Evolutionary conservation across 2,113 vertebrate species (phyloP).

Genomic region (Ceuthmochares aereus): DNA sequence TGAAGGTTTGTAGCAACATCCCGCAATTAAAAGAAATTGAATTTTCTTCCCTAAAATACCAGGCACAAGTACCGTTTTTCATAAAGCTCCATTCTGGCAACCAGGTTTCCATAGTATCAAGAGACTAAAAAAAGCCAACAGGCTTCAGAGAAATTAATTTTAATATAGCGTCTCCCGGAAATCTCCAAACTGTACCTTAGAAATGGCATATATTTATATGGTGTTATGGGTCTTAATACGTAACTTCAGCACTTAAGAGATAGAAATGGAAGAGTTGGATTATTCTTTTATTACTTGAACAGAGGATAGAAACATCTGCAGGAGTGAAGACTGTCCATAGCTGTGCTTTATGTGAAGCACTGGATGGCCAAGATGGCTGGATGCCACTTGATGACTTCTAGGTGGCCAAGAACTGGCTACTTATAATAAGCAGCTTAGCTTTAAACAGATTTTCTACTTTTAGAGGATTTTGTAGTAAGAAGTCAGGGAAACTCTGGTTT

Average conservation of each 20-base stretch:
- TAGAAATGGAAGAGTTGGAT: not conserved
- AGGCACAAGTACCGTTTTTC: slow-evolving; percentile 13
- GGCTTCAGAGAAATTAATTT: slow-evolving; percentile 57
- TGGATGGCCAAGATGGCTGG: not conserved
- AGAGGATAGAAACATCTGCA: not conserved
- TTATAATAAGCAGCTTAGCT: not conserved
- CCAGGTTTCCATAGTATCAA: slow-evolving; percentile 68
- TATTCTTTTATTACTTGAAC: not conserved
- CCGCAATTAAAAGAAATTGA: not conserved
- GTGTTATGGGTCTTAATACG: not conserved
- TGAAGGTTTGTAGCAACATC: not conserved
- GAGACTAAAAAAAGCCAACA: slow-evolving; percentile 59
- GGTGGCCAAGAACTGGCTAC: not conserved
- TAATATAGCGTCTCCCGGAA: slow-evolving; percentile 38
- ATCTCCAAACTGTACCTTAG: not conserved
- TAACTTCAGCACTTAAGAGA: not conserved
- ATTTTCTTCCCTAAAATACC: slow-evolving; percentile 40
- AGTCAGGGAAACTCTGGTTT: not conserved
- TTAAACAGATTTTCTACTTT: not conserved
- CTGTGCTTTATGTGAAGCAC: not conserved
- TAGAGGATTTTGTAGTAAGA: not conserved
- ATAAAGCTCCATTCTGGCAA: slow-evolving; percentile 19
- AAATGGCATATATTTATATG: not conserved
- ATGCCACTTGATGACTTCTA: not conserved
- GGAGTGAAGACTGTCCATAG: not conserved